Evolutionary conservation across 1,140 invertebrate genomes (phyloP), one percentile per base, ranked within the genome.

Genomic region (Thaumetopoea pityocampa): DNA sequence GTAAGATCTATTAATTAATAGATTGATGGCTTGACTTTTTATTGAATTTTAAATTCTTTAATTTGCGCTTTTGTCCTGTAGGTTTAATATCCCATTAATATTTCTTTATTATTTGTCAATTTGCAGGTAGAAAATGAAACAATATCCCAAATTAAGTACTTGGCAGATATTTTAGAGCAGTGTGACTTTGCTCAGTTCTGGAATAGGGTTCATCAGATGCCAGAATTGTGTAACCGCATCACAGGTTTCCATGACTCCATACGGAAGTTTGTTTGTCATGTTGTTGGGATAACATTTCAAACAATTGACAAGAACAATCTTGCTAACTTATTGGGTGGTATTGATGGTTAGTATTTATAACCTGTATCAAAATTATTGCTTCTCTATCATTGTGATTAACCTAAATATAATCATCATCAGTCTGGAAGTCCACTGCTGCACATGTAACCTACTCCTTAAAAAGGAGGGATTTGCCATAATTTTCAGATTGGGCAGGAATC

Each of bases 191-290:
- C 93, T 55, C 84, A 92, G 38, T 98, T 98, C 79, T 99, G 97
- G 97, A 88, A 90, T 16, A 84, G 90, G 48, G 88, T 94, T 19
- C 87, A 90, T 30, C 88, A 90, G 7, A 90, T 93, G 84, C 89
- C 91, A 0, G 90, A 91, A 38, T 72, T 94, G 19, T 92, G 90
- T 51, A 88, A 88, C 36, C 89, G 89, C 58, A 94, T 99, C 43
- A 87, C 87, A 51, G 97, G 97, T 14, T 99, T 99, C 85, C 93
- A 88, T 59, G 97, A 99, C 86, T 97, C 96, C 0, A 96, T 99
- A 44, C 88, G 97, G 28, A 98, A 98, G 79, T 99, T 98, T 87
- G 94, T 99, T 6, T 99, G 97, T 51, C 97, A 99, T 83, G 97
- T 99, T 17, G 93, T 99, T 11, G 94, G 94, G 47, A 98, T 97